phyloP scores from a whole-genome alignment of 2,888 invertebrate genomes.

The Eupeodes luniger region DNA sequence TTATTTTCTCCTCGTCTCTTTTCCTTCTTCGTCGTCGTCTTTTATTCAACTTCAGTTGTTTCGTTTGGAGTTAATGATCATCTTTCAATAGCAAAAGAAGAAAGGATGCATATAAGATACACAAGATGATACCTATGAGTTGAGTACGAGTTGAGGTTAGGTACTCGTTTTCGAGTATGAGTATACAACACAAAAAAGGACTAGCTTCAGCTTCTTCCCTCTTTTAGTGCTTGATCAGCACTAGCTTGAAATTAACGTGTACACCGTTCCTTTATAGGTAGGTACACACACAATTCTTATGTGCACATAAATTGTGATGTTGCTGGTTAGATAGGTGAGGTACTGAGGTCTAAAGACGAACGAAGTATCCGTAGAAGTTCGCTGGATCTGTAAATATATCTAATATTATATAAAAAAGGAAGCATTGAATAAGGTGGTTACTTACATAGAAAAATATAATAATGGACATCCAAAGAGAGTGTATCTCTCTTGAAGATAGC shows the following conservation, averaged over 20 bases:
- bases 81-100: conserved; percentile 30
- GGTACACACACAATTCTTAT: conserved; percentile 58
- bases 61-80: conserved; percentile 61
- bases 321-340: conserved; percentile 55
- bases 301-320: conserved; percentile 73
- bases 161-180: neutral
- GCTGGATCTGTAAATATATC: neutral
- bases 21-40: conserved; percentile 31
- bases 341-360: conserved; percentile 46
- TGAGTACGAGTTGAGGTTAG: neutral
- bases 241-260: conserved; percentile 42
- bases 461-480: conserved; percentile 73
- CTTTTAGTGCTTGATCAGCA: conserved; percentile 14
- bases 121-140: conserved; percentile 48
- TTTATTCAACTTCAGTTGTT: conserved; percentile 31
- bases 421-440: conserved; percentile 58
- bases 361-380: neutral
- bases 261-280: conserved; percentile 33
- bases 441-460: conserved; percentile 72
- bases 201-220: conserved; percentile 52
- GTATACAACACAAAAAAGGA: conserved; percentile 59
- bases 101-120: conserved; percentile 67
- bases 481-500: conserved; percentile 67
- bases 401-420: conserved; percentile 51
- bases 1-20: neutral